Evolutionary conservation across 2,113 vertebrate genomes (phyloP).

Genomic region (Myotis davidii): DNA sequence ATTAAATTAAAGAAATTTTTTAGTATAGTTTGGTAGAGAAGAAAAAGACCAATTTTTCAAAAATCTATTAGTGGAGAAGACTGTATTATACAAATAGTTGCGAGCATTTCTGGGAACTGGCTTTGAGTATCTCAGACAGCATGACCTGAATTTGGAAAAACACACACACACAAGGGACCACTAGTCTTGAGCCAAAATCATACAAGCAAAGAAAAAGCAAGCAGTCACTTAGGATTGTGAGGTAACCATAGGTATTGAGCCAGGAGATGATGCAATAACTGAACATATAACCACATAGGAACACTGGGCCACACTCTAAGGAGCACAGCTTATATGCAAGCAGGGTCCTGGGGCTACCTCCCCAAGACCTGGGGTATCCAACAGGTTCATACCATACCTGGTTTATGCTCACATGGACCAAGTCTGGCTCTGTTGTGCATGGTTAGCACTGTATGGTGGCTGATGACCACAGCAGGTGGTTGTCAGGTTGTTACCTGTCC

Average conservation of each 20-base stretch:
- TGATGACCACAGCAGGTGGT: background rate
- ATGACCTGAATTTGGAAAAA: conserved; percentile 49
- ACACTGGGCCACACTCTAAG: background rate
- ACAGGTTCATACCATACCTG: background rate
- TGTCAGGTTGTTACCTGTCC: background rate
- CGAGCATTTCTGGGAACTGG: conserved; percentile 63
- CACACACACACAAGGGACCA: background rate
- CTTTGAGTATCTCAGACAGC: conserved; percentile 39
- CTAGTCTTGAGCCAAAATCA: conserved; percentile 49
- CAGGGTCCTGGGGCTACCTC: background rate
- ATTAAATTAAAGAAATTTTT: conserved; percentile 24
- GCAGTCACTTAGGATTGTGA: background rate
- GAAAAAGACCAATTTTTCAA: conserved; percentile 48
- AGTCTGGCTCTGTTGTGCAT: background rate
- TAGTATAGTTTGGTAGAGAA: background rate
- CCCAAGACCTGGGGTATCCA: background rate
- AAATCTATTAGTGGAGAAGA: conserved; percentile 41
- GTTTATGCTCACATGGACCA: background rate
- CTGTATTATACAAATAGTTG: background rate
- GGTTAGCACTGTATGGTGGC: background rate
- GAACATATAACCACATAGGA: background rate
- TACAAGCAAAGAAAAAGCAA: conserved; percentile 16
- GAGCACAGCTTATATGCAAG: background rate
- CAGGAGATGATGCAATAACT: background rate
- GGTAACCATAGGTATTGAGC: background rate